Evolutionary conservation across 2,888 invertebrate species (phyloP), one percentile per base, ranked within the genome.

Genomic region (Salpingus planirostris): DNA sequence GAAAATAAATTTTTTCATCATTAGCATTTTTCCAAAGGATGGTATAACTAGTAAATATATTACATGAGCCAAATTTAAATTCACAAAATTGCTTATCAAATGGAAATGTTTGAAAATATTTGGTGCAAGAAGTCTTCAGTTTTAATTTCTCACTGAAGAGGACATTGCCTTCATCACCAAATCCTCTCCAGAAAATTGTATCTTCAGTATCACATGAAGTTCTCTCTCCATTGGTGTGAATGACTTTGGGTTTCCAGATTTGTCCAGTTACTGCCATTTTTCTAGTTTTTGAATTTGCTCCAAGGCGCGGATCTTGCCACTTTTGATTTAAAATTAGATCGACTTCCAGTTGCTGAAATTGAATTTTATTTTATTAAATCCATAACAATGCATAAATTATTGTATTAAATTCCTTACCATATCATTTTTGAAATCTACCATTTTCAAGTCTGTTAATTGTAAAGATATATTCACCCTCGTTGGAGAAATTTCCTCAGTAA

Each of bases 211-310:
- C 40, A 15, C 27, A 32, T 12, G 29, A 25, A 25, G 29, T 33
- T 7, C 21, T 33, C 11, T 42, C 28, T 2, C 52, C 54, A 29
- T 45, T 49, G 2, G 46, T 37, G 15, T 41, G 31, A n/a, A 48
- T 46, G 14, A 58, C 46, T 44, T 50, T 53, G 11, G 58, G 58
- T 23, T 45, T 46, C 58, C 58, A 58, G 33, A 58, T 51, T 42
- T 53, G 49, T 6, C 53, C 54, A 21, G 44, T 36, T 2, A 52
- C 46, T 14, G 58, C 57, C 42, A 44, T 38, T 38, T 45, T 52
- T 26, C 40, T 44, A 2, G 56, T 58, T 30, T 38, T 28, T 10
- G 38, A 13, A 31, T 56, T 51, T 2, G 48, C 44, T 1, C 50
- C 50, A 3, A 58, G 41, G 15, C 55, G 39, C 2, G 47, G 39